A percentile compares a stretch with the other conserved stretches of the same genome.
These are phyloP conservation scores for Erythrocebus patas DNA, from an alignment of 2,113 vertebrate genomes.

Conservation along the genomic window DNA sequence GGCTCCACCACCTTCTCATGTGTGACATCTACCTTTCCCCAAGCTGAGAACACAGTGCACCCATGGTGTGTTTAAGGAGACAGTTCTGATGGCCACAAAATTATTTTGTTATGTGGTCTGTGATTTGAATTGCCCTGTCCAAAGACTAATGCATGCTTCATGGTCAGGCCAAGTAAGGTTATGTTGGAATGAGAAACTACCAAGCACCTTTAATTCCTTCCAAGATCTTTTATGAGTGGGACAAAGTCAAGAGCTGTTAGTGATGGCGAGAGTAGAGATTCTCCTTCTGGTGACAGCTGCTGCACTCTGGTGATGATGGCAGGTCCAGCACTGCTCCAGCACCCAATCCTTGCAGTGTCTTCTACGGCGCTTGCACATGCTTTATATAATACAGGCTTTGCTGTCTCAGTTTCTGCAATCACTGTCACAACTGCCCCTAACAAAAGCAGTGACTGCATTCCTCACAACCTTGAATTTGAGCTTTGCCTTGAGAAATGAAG, in stretches of 20 bases:
- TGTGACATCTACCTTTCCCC: background rate
- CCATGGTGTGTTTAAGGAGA: background rate
- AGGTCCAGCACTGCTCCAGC: background rate
- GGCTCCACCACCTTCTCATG: background rate
- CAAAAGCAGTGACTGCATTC: background rate
- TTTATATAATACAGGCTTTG: background rate
- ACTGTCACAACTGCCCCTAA: background rate
- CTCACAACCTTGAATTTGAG: background rate
- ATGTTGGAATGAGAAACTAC: background rate
- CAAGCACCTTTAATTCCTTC: background rate
- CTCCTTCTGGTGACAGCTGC: background rate
- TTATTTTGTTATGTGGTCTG: background rate
- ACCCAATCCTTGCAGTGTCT: background rate
- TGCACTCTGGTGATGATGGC: background rate
- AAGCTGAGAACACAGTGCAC: background rate
- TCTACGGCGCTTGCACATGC: background rate
- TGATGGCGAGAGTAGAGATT: background rate
- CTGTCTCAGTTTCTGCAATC: background rate
- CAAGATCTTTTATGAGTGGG: background rate
- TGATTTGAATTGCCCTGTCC: background rate
- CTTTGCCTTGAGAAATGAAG: background rate
- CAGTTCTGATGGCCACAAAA: background rate
- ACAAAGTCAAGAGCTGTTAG: background rate
- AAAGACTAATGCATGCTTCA: background rate
- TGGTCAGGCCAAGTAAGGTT: background rate